Evolutionary conservation across 2,797 vertebrate species (phyloP).

Genomic region (Sebastes kiyomatsui): DNA sequence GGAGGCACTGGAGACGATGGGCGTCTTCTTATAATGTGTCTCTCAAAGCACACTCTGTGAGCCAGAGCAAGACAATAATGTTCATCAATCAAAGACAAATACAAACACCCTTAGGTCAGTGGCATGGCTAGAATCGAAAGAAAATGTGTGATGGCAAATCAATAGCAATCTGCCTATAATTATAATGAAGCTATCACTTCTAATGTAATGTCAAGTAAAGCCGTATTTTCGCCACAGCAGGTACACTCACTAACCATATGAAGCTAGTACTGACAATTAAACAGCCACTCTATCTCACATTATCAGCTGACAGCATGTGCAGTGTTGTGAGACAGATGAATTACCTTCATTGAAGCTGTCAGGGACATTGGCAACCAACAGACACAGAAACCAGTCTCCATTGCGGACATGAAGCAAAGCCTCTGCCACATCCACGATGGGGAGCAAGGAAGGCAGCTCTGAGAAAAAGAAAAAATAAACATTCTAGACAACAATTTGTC

Average conservation of each 20-base stretch:
- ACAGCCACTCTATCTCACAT: conserved; percentile 20
- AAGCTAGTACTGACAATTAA: conserved; percentile 40
- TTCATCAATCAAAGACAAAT: conserved; percentile 58
- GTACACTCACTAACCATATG: conserved; percentile 13
- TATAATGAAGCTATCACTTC: not conserved
- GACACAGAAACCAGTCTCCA: conserved; percentile 97
- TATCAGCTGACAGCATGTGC: conserved; percentile 15
- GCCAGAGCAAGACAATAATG: conserved; percentile 43
- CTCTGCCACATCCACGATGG: conserved; percentile 96
- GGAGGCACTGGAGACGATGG: conserved; percentile 38
- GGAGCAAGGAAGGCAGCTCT: conserved; percentile 95
- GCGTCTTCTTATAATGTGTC: conserved; percentile 45
- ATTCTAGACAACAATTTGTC: not conserved
- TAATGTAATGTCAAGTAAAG: not conserved
- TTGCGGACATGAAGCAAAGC: conserved; percentile 95
- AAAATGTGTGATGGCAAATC: conserved; percentile 5
- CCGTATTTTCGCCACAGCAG: conserved; percentile 9
- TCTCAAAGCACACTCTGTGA: conserved; percentile 31
- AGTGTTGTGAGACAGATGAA: conserved; percentile 8
- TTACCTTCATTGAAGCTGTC: conserved; percentile 99
- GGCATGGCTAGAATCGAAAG: conserved; percentile 12
- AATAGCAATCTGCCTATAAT: conserved; percentile 5
- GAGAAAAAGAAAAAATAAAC: not conserved
- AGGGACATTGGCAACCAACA: conserved; percentile 96
- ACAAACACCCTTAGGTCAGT: conserved; percentile 13